Base-by-base conservation (phyloP, 2,888 invertebrate species). In the Cantharis rustica region DNA sequence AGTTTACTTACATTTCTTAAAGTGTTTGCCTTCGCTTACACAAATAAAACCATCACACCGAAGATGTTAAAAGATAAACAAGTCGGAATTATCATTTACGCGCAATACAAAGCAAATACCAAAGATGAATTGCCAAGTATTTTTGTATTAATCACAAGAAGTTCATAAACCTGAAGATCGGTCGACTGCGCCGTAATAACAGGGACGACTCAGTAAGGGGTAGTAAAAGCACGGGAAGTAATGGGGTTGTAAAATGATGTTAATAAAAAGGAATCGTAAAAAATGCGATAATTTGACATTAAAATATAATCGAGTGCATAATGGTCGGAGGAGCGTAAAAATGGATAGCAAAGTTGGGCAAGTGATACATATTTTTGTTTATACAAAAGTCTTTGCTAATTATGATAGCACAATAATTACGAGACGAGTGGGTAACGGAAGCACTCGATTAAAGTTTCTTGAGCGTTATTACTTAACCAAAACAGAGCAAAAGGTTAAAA, bases 351-450 rank as follows among this genome's bases (percentile, higher is more conserved):
- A 13, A 31, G 5, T n/a, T 7, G 47, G n/a, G 1, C 47, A 47
- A 47, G 47, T 47, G 47, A 7, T n/a, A 47, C 47, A n/a, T 31
- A n/a, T 47, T 47, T 31, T 47, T 47, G 47, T 47, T 47, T 47
- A n/a, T 47, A 1, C 31, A 1, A 31, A 13, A 31, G 5, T n/a
- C 47, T 47, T 47, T 47, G 47, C 47, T 47, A 47, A 47, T 47
- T 47, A n/a, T 47, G n/a, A 47, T 47, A n/a, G 9, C n/a, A 47
- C n/a, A 47, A 47, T 47, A 47, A 47, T 47, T 47, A 47, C 47
- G 47, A n/a, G 47, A 47, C 20, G 62, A 77, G 79, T 79, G 76
- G 79, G 79, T 76, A 76, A 76, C 79, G 79, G 79, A 79, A 79
- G 75, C 70, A 68, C 61, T 79, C 72, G 75, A 74, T 79, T 74